Evolutionary conservation across 2,797 vertebrate genomes (phyloP).

Genomic region (Paramormyrops hopkinsi): DNA sequence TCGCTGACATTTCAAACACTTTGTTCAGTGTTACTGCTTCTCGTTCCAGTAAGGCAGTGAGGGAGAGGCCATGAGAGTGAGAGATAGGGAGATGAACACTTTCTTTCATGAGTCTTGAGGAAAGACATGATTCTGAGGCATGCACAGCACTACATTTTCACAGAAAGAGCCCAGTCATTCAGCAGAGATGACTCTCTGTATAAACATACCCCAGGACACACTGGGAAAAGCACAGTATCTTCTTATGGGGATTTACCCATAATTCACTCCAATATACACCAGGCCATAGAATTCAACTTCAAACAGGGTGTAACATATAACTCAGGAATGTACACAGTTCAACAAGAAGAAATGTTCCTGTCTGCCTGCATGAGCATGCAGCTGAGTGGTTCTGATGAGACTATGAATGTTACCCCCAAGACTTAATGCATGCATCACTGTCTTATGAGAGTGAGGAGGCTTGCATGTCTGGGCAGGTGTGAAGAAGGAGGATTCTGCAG

Average conservation of each 20-base stretch:
- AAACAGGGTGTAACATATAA: not conserved
- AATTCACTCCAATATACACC: not conserved
- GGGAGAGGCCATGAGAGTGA: not conserved
- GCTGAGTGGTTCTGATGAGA: not conserved
- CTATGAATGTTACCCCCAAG: not conserved
- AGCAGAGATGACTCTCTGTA: not conserved
- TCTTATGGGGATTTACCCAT: not conserved
- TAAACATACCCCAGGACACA: not conserved
- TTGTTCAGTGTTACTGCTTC: not conserved
- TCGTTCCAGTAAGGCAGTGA: not conserved
- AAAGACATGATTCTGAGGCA: not conserved
- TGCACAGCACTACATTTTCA: not conserved
- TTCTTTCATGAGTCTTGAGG: not conserved
- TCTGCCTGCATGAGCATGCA: not conserved
- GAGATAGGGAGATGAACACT: not conserved
- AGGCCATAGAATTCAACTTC: not conserved
- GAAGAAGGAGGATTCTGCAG: not conserved
- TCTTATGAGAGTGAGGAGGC: not conserved
- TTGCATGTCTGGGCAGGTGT: slow-evolving; percentile 1
- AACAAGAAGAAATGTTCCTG: not conserved
- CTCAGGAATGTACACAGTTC: not conserved
- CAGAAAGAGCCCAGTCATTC: not conserved
- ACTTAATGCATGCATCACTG: not conserved
- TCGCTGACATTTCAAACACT: not conserved
- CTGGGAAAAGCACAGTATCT: not conserved